These are phyloP conservation scores for Phlogophora meticulosa DNA, from an alignment of 2,888 invertebrate genomes.

Conservation along the genomic window DNA sequence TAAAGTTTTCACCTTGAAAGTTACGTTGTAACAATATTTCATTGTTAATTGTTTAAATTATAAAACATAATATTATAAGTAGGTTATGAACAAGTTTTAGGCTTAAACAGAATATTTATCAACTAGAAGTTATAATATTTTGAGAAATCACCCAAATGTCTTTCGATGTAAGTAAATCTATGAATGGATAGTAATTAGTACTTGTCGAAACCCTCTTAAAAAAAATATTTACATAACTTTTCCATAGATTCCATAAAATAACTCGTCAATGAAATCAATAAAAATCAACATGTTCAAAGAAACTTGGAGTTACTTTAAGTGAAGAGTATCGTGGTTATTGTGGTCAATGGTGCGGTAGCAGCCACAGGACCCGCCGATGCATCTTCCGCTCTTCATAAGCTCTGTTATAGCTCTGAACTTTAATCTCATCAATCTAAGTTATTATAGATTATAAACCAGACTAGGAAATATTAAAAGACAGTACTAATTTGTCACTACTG, in stretches of 20 bases:
- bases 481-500: constrained; percentile 5
- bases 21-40: constrained; percentile 21
- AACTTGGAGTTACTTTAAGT: background rate
- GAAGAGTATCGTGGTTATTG: too few relatives aligned
- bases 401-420: background rate
- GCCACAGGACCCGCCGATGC: background rate
- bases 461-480: background rate
- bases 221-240: too few relatives aligned
- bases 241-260: background rate
- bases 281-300: background rate
- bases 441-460: background rate
- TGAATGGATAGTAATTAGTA: too few relatives aligned
- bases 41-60: constrained; percentile 35
- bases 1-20: constrained; percentile 55
- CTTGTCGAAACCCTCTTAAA: too few relatives aligned
- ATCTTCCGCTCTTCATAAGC: background rate
- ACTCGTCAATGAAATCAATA: background rate
- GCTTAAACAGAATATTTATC: background rate
- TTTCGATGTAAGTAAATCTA: too few relatives aligned
- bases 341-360: background rate
- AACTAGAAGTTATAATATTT: background rate
- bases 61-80: constrained; percentile 19
- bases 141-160: too few relatives aligned
- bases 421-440: background rate
- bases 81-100: background rate